phyloP scores from a whole-genome alignment of 2,888 invertebrate species.

The Volucella inflata region DNA sequence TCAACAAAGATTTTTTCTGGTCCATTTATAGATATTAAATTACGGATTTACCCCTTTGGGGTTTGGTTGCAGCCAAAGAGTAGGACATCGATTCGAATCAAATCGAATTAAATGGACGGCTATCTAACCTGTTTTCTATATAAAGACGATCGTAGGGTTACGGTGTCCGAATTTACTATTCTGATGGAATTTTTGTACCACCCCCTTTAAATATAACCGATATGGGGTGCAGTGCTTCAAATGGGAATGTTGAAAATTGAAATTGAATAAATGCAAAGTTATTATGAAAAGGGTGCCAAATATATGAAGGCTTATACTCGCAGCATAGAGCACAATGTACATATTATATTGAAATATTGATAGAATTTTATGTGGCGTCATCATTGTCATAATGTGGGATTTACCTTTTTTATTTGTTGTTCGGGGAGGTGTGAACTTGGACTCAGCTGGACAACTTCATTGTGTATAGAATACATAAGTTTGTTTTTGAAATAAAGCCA shows the following conservation, averaged over 20 bases:
- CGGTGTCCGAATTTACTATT: constrained; percentile 49
- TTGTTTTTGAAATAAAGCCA: constrained; percentile 37
- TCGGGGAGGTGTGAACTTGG: constrained; percentile 63
- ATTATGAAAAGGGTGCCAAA: constrained; percentile 55
- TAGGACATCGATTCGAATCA: constrained; percentile 40
- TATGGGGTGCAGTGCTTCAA: constrained; percentile 32
- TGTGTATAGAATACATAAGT: constrained; percentile 56
- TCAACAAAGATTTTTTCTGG: constrained; percentile 71
- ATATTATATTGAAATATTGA: constrained; percentile 63
- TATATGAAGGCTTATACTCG: constrained; percentile 42
- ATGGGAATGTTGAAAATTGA: constrained; percentile 71
- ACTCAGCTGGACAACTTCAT: constrained; percentile 51
- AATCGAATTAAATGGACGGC: constrained; percentile 40
- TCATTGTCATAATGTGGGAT: constrained; percentile 68
- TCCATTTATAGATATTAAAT: constrained; percentile 76
- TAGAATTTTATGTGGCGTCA: constrained; percentile 69
- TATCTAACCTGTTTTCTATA: constrained; percentile 55
- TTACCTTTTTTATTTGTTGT: constrained; percentile 23
- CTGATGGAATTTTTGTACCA: constrained; percentile 34
- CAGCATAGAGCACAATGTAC: constrained; percentile 35
- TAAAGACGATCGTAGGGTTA: constrained; percentile 45
- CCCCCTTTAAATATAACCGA: neutral
- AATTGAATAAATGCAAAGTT: constrained; percentile 75
- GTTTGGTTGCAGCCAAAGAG: constrained; percentile 43
- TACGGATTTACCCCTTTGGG: constrained; percentile 54